Base-by-base conservation (phyloP, 1,140 invertebrate genomes). In the Nilaparvata lugens region DNA sequence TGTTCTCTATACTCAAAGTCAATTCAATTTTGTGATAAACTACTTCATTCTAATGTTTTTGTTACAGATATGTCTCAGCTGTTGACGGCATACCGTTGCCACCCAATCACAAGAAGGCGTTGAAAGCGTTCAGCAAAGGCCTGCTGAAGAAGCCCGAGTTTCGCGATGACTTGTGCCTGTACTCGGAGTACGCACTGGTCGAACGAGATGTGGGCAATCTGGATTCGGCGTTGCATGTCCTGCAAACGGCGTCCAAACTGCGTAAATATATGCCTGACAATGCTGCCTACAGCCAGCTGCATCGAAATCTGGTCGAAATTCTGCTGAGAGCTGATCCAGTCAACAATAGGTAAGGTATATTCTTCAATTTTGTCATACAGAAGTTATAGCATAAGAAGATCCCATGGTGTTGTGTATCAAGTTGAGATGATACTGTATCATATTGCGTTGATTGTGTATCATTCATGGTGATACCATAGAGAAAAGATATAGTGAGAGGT, bases 171-270 rank as follows among this genome's bases (percentile, higher is more conserved):
- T 35, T 66, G 6, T 31, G 55, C n/a, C 42, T 66, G 4, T 66
- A 64, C 51, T 52, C 24, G 16, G 65, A 66, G 55, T 64, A 63
- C 45, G 63, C 65, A 25, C 31, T 66, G 31, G 58, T 68, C 5
- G 61, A 64, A 60, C 9, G 64, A 43, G 24, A 53, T 38, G 2
- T 23, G 38, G 58, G 65, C 18, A 54, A 67, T 61, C 38, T 58
- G 35, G n/a, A 45, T 21, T 35, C 52, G 28, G 19, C 60, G 35
- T 16, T 57, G 0, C 73, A 73, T 35, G 77, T 83, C 40, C 65
- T 81, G 6, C 70, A 77, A 68, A 80, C 74, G 1, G 71, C 76
- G 4, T 68, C 79, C 60, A 65, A 70, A 58, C 73, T 72, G 3
- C 28, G 53, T 5, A 25, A 55, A 13, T 28, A 28, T 24, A 55